Conservation (phyloP, 2,888 invertebrate genomes). For the Philaethria dido region DNA sequence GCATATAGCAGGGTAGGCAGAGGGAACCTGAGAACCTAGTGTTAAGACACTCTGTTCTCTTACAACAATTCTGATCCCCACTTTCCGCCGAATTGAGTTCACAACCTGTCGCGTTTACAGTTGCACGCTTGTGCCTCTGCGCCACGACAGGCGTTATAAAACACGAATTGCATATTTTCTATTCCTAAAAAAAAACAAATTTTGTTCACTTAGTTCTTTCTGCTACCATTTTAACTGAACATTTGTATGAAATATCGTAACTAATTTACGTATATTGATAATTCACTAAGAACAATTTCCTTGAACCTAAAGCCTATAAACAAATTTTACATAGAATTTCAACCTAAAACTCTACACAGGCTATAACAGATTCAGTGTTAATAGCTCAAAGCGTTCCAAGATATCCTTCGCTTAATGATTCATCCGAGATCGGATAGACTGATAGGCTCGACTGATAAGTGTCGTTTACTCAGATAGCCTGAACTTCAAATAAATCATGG, state of each 20-base stretch:
- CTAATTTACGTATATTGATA: background rate
- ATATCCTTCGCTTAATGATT: constrained; percentile 61
- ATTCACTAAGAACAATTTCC: background rate
- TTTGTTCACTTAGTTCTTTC: background rate
- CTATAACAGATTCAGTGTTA: constrained; percentile 59
- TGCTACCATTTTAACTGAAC: background rate
- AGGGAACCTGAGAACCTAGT: too few species aligned
- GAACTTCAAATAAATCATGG: background rate
- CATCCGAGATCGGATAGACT: constrained; percentile 52
- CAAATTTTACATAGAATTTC: background rate
- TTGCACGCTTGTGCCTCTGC: too few species aligned
- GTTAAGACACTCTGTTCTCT: too few species aligned
- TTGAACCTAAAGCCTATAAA: background rate
- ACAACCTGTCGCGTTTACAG: too few species aligned
- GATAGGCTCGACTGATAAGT: constrained; percentile 37
- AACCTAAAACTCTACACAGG: background rate
- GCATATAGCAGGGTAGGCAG: too few species aligned
- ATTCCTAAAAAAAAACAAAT: too few species aligned
- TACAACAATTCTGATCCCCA: too few species aligned
- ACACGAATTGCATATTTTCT: too few species aligned
- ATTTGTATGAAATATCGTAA: background rate
- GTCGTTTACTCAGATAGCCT: constrained; percentile 33
- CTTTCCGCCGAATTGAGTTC: too few species aligned
- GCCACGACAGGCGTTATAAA: too few species aligned
- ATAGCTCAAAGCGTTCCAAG: constrained; percentile 69